These are phyloP conservation scores for Aepyceros melampus DNA, from an alignment of 2,113 vertebrate genomes.

Conservation along the genomic window DNA sequence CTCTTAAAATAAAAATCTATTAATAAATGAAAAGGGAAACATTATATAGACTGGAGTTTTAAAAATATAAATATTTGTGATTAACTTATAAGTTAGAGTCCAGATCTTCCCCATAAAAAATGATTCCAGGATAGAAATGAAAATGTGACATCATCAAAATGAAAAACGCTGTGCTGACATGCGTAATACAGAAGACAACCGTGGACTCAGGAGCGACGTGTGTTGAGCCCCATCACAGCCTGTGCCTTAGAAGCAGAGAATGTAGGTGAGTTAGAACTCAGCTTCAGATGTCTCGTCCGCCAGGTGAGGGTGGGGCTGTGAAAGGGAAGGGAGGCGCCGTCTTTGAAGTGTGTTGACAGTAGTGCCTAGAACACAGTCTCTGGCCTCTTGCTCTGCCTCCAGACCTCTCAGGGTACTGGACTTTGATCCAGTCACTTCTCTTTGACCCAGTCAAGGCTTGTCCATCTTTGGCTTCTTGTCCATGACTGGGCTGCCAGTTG, in stretches of 20 bases:
- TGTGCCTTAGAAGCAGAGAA: background rate
- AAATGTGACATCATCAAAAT: background rate
- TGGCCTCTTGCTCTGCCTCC: background rate
- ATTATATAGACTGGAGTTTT: background rate
- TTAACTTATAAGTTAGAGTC: background rate
- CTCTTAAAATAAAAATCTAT: background rate
- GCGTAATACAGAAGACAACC: background rate
- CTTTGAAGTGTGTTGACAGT: background rate
- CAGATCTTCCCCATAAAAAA: background rate
- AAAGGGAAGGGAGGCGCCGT: background rate
- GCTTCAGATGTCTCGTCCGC: background rate
- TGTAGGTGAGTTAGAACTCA: background rate
- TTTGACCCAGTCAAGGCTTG: background rate
- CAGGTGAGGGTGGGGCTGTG: background rate
- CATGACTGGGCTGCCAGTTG: background rate
- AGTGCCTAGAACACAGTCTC: accelerated
- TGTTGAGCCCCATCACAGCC: no score
- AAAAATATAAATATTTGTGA: background rate
- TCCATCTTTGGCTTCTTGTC: slow-evolving; percentile 33
- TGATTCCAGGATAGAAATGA: background rate
- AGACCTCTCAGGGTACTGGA: background rate
- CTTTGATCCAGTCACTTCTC: background rate
- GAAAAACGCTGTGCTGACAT: background rate
- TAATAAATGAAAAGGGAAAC: background rate
- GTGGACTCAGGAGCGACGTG: background rate